Evolutionary conservation across 2,797 vertebrate species (phyloP), one percentile per base, ranked within the genome.

Genomic region (Macropus fuliginosus): DNA sequence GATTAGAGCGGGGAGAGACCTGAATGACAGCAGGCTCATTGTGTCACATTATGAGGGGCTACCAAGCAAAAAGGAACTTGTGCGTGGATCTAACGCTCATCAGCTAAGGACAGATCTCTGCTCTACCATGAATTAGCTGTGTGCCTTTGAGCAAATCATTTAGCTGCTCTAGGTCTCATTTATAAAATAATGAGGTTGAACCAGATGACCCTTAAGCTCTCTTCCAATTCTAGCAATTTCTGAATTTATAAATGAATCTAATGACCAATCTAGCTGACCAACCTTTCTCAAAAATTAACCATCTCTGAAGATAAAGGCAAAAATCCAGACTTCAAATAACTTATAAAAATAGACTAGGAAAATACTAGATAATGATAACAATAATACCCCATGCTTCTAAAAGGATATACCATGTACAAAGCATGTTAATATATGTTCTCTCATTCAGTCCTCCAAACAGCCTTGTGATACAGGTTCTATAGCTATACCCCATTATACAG

Each of bases 401-500:
- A 94, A 66, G 4, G 29, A 62, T 31, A 62, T 14, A 28, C 56
- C 31, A 91, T 46, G 46, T 1, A 52, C n/a, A 55, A 0, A 94
- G 55, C 59, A 95, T 93, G 74, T 92, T 62, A 92, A 59, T 56
- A 28, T 52, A 90, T 5, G 74, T 54, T 91, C 54, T 66, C 91
- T 62, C 57, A 9, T 2, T 18, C 21, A 55, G 12, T 31, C 31
- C 29, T 31, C 62, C 2, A 91, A 74, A 91, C 29, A 24, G 28
- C 18, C 3, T n/a, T 92, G 18, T 14, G 34, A 90, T 40, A 24
- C n/a, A 94, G 50, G 29, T 94, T 50, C 90, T 56, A 66, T 5
- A 50, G 46, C 50, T 50, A n/a, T 92, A 56, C 40, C 59, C 46
- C 54, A 91, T 29, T 95, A 95, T 55, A 56, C 40, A 94, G 90